Base-by-base conservation (phyloP, 2,113 vertebrate genomes). In the Canis aureus region DNA sequence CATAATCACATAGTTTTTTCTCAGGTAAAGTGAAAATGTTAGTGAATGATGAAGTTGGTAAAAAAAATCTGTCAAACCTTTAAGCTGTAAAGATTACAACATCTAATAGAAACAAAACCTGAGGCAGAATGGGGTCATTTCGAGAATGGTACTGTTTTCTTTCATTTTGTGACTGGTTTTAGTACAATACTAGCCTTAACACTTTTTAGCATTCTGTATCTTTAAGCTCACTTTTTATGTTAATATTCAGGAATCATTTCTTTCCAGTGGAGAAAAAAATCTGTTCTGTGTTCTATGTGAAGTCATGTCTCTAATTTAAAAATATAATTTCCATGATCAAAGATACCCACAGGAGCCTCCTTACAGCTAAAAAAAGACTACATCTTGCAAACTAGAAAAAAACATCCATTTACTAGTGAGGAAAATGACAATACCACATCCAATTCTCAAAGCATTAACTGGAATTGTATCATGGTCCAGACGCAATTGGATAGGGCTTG, bases 291-390 rank as follows among this genome's bases (percentile, higher is more conserved):
- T 1, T 81, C 17, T 86, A 62, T 55, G 25, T 95, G 69, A 93
- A 78, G 25, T 87, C 62, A 73, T 15, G 15, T 64, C 20, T 83
- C 87, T 87, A 73, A 93, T 62, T 94, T 95, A 83, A 82, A 90
- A 82, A 92, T 71, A 91, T 69, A 49, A 93, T 84, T 89, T 74
- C 38, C 6, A 81, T 69, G 23, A 79, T 93, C 79, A 96, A 89
- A 93, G 19, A 53, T 81, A 64, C 23, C 74, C 71, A 59, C 0
- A 22, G 15, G 29, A 71, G 16, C 23, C 55, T 94, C 19, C 38
- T 69, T 71, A 71, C 1, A 60, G 20, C 38, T 62, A 66, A 66
- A 85, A 85, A n/a, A 83, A 92, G 7, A 51, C 11, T 23, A 62
- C 2, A 79, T 8, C 0, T 78, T 49, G 9, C 15, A 71, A 10